Base-by-base conservation (phyloP, 2,113 vertebrate species). In the Neolamprologus hecqui region DNA sequence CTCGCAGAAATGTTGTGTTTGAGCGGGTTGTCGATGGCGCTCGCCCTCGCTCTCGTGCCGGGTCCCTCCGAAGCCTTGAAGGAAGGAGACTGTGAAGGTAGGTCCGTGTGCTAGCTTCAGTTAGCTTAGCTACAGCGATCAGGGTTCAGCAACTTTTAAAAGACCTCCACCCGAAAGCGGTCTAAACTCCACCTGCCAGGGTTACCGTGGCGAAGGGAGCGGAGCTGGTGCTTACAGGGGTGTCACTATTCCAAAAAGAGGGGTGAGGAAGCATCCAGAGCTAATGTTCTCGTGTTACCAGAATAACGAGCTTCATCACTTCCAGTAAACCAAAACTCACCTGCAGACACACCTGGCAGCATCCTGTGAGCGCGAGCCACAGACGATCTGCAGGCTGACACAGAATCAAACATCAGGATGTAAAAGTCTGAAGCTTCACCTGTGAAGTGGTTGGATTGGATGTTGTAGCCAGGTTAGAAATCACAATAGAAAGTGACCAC, bases 81-180 rank as follows among this genome's bases (percentile, higher is more conserved):
- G 17, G 96, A 97, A 4, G 97, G 97, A 79, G 97, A 98, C 4
- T 98, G 98, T 93, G 98, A 98, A 97, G 98, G 98, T 98, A 95
- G 93, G 97, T 37, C 5, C 47, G 9, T 21, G 17, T 6, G 70
- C 10, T 83, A 68, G 88, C 87, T 26, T 5, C 19, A 1, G 15
- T 47, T 85, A 86, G 85, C 88, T 77, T 77, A 49, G 70, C 70
- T 31, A 31, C 26, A 45, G 4, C 23, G 13, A 31, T 1, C 54
- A 60, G 19, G 13, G 17, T 53, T 2, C 47, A 19, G 6, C 15
- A 47, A 70, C 45, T 84, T 86, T 23, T 14, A 4, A 47, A 12
- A 37, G 35, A 35, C 42, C 28, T 14, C 26, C 57, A 42, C 12
- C 26, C 1, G 33, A 49, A 49, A 58, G 23, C 14, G 9, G 40